These are phyloP conservation scores for Salminus brasiliensis DNA, from an alignment of 2,113 vertebrate species.

Conservation along the genomic window DNA sequence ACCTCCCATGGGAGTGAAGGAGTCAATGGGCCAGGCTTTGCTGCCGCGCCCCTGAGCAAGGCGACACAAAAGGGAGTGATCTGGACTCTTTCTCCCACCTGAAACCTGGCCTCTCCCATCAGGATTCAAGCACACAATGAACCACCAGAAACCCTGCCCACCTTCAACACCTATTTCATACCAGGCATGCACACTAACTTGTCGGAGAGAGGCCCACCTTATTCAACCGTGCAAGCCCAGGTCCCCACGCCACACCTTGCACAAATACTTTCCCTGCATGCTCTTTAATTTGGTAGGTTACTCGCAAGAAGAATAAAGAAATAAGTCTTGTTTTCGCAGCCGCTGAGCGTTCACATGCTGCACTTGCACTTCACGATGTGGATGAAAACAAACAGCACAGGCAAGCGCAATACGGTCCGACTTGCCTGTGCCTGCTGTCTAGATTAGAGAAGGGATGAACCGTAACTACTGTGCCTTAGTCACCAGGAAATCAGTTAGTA, in stretches of 20 bases:
- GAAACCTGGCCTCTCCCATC: constrained; percentile 55
- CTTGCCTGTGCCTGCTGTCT: constrained; percentile 44
- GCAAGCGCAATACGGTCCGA: constrained; percentile 1
- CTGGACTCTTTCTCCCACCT: constrained; percentile 45
- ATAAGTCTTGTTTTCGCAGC: constrained; percentile 16
- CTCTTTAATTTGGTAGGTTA: not conserved
- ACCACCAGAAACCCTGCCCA: constrained; percentile 43
- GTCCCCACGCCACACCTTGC: constrained; percentile 3
- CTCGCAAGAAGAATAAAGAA: not conserved
- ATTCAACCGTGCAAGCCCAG: not conserved
- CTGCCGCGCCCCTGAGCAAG: constrained; percentile 51
- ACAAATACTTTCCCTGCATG: constrained; percentile 1
- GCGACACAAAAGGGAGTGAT: constrained; percentile 49
- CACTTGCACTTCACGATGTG: constrained; percentile 7
- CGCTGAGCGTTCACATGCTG: not conserved
- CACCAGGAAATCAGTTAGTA: constrained; percentile 7
- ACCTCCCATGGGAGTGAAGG: constrained; percentile 41
- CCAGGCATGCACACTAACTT: constrained; percentile 27
- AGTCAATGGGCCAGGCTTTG: constrained; percentile 49
- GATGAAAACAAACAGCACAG: constrained; percentile 14
- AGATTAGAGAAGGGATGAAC: constrained; percentile 34
- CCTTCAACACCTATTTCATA: constrained; percentile 49
- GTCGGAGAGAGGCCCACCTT: constrained; percentile 32
- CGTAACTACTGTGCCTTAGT: constrained; percentile 25
- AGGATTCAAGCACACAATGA: constrained; percentile 45